Evolutionary conservation across 1,140 invertebrate species (phyloP).

Genomic region (Aethina tumida): DNA sequence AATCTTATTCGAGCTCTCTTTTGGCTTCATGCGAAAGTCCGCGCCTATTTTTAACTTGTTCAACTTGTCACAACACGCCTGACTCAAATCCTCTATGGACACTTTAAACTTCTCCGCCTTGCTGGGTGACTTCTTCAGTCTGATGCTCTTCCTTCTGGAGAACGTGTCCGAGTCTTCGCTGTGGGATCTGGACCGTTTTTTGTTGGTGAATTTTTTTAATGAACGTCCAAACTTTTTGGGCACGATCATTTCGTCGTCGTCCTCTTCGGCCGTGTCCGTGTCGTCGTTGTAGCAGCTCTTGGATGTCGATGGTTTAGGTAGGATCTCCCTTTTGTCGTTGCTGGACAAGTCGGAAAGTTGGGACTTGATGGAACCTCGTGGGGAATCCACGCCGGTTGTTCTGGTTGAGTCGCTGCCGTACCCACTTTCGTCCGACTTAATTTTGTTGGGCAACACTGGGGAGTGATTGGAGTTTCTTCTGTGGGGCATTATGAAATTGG

Average conservation of each 20-base stretch:
- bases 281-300: slow-evolving; percentile 23
- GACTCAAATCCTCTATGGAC: slow-evolving; percentile 12
- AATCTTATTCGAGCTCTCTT: background rate
- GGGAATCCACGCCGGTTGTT: slow-evolving; percentile 45
- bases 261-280: slow-evolving; percentile 27
- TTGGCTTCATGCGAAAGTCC: background rate
- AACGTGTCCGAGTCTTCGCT: slow-evolving; percentile 11
- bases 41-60: slow-evolving; percentile 8
- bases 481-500: slow-evolving; percentile 22
- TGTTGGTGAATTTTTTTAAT: slow-evolving; percentile 7
- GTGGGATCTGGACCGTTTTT: slow-evolving; percentile 18
- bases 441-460: slow-evolving; percentile 14
- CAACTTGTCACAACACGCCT: slow-evolving; percentile 12
- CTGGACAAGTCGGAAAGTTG: slow-evolving; percentile 11
- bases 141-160: slow-evolving; percentile 8
- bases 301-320: background rate
- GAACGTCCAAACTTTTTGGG: slow-evolving; percentile 15
- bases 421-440: slow-evolving; percentile 47
- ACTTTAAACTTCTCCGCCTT: slow-evolving; percentile 8
- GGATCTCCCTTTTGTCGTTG: slow-evolving; percentile 1
- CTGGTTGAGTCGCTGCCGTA: slow-evolving; percentile 55
- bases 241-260: slow-evolving; percentile 13
- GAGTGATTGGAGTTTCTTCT: slow-evolving; percentile 16
- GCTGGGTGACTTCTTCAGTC: slow-evolving; percentile 12
- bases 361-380: slow-evolving; percentile 27